Conservation (phyloP, 2,888 invertebrate species). For the Nineta flava region DNA sequence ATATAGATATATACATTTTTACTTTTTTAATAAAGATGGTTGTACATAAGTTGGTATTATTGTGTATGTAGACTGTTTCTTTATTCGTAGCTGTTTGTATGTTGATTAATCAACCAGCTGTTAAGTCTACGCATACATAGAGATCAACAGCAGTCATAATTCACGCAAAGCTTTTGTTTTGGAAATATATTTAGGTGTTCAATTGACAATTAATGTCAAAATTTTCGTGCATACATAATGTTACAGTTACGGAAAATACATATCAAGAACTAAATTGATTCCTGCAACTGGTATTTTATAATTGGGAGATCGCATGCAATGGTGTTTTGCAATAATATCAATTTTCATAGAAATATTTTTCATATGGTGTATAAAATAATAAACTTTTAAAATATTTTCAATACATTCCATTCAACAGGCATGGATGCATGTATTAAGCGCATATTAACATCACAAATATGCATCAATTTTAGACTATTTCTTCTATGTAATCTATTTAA, state of each 20-base stretch:
- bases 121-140: slow-evolving; percentile 11
- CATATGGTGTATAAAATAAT: slow-evolving; percentile 4
- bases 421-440: slow-evolving; percentile 5
- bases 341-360: slow-evolving; percentile 1
- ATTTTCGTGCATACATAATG: slow-evolving; percentile 6
- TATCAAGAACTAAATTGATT: neutral
- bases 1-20: neutral
- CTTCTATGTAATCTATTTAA: neutral
- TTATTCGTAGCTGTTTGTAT: slow-evolving; percentile 1
- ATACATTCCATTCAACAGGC: slow-evolving; percentile 3
- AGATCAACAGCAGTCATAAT: slow-evolving; percentile 2
- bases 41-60: neutral
- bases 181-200: slow-evolving; percentile 16
- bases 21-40: neutral
- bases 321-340: slow-evolving; percentile 1
- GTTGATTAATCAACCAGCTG: slow-evolving; percentile 1
- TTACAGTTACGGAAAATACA: slow-evolving; percentile 2
- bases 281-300: slow-evolving; percentile 1
- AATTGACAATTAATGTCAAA: slow-evolving; percentile 19
- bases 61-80: neutral
- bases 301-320: slow-evolving; percentile 3
- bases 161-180: slow-evolving; percentile 20
- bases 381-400: neutral
- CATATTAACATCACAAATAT: neutral
- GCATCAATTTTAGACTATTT: neutral